Base-by-base conservation (phyloP, 2,888 invertebrate species). In the Chelonus formosanus region DNA sequence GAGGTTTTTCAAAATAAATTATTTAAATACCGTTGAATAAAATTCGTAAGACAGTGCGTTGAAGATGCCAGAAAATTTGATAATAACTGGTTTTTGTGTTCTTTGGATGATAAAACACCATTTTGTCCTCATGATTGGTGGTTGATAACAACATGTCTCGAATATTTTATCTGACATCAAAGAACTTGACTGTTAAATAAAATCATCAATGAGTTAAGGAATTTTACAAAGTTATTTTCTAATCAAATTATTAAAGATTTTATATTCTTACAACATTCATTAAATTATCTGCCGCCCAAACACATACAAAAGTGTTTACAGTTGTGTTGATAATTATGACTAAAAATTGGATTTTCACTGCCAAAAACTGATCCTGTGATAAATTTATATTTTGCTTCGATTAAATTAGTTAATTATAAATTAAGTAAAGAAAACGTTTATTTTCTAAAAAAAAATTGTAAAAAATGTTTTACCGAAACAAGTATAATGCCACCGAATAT, bases 401-500 rank as follows among this genome's bases (percentile, higher is more conserved):
- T n/a, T n/a, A n/a, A n/a, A n/a, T n/a, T n/a, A n/a, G n/a, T n/a
- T n/a, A n/a, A n/a, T n/a, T n/a, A n/a, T n/a, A 20, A 20, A 20
- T 2, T 20, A 20, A 20, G 2, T 20, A 20, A 20, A 20, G 20
- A 20, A 20, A 20, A 20, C 2, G 2, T 20, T 20, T 20, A 20
- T 2, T 20, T 2, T 1, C n/a, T 5, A n/a, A 34, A 10, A 32
- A 62, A 20, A 32, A 34, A 58, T 6, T 6, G 40, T 32, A 35
- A 10, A 7, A 32, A 31, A 54, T 36, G 47, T 60, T 65, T 69
- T 56, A 71, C 60, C n/a, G 60, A 60, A 40, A 43, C 43, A 8
- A 71, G 67, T 52, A 67, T 57, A 56, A 75, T 72, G 55, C 72
- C 74, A 35, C 69, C 67, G 4, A 75, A 70, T 36, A 76, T 48